Conservation (phyloP, 2,797 vertebrate genomes). For the Notolepis coatsorum region DNA sequence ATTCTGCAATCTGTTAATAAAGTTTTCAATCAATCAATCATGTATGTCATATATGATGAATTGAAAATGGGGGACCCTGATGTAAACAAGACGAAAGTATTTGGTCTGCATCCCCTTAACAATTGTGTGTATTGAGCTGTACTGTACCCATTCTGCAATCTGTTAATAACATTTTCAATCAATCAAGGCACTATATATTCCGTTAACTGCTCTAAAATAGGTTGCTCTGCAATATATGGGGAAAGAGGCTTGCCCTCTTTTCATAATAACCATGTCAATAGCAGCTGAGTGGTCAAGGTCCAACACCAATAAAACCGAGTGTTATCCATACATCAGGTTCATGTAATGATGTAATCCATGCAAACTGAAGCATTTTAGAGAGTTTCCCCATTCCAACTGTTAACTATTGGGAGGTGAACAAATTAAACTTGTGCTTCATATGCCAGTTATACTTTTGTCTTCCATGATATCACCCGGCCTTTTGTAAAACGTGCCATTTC, state of each 20-base stretch:
- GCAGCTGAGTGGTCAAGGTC: constrained; percentile 27
- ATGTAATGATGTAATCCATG: neutral
- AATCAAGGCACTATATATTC: neutral
- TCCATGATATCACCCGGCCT: neutral
- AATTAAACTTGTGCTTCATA: neutral
- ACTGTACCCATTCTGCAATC: no score
- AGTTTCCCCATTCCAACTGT: neutral
- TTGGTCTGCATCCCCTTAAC: no score
- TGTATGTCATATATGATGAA: no score
- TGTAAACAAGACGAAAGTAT: no score
- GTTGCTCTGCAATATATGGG: neutral
- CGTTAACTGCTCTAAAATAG: neutral
- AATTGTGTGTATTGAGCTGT: no score
- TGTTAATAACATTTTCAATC: no score
- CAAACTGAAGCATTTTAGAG: neutral
- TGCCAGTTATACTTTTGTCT: neutral
- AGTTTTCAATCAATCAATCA: no score
- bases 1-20: no score
- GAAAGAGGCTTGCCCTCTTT: neutral
- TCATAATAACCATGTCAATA: neutral
- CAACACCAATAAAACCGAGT: constrained; percentile 32
- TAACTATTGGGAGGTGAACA: neutral
- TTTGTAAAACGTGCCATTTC: neutral
- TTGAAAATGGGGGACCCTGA: no score
- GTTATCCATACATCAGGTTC: neutral